Percentiles rank a stretch among this genome's conserved stretches.
These are phyloP conservation scores for Tethea ocularis DNA, from an alignment of 2,888 invertebrate species.

Conservation along the genomic window DNA sequence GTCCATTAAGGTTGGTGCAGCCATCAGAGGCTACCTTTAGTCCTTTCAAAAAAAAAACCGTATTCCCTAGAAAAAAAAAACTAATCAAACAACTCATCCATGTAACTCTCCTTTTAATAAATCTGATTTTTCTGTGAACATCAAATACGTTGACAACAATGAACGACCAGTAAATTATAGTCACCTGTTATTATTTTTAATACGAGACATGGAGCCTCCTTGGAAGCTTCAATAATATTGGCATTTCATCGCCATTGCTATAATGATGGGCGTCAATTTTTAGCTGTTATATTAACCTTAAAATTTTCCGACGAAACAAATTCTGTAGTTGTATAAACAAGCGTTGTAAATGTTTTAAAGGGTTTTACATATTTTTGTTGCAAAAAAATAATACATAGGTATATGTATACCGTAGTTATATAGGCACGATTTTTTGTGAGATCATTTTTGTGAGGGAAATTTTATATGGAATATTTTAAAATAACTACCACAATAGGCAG, in stretches of 20 bases:
- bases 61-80: no score
- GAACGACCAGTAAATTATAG: conserved; percentile 16
- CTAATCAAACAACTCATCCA: no score
- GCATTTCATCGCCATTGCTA: conserved; percentile 44
- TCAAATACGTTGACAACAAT: conserved; percentile 11
- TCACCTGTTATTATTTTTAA: conserved; percentile 30
- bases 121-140: conserved; percentile 5
- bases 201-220: conserved; percentile 29
- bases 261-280: conserved; percentile 44
- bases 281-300: conserved; percentile 32
- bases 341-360: conserved; percentile 1
- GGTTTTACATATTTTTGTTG: neutral
- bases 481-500: no score
- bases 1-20: no score
- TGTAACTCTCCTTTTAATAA: neutral
- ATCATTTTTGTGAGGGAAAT: no score
- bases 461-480: no score
- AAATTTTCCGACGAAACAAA: conserved; percentile 10
- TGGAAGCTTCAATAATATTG: conserved; percentile 40
- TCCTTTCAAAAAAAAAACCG: no score
- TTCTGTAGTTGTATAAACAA: neutral
- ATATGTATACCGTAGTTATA: no score
- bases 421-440: no score
- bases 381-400: no score
- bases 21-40: no score